Evolutionary conservation across 2,113 vertebrate species (phyloP), one percentile per base, ranked within the genome.

Genomic region (Nematolebias whitei): DNA sequence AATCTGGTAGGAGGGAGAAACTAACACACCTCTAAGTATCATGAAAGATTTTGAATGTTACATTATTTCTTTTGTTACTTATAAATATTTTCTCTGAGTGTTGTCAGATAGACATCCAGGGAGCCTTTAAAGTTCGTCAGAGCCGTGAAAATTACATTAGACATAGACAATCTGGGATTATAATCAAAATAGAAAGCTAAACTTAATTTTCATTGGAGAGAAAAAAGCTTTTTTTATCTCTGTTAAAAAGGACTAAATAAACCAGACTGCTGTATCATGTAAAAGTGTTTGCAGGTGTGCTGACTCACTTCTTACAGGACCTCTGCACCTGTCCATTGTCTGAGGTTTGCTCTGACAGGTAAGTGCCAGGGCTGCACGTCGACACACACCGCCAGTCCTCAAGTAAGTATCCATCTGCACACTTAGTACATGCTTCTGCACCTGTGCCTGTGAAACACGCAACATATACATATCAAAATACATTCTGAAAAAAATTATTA

Each of bases 321-420:
- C 88, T 88, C 79, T 88, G 90, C 90, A 93, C 90, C 79, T 94
- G 91, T 61, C 92, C 93, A 2, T 85, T 92, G 76, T 97, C 95
- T 71, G 86, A 77, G 65, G 91, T 88, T 75, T 94, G 93, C 82
- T 97, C 94, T 3, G 87, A 85, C 79, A 95, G 87, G 83, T 96
- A 98, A 88, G 96, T 95, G 68, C 94, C 94, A 70, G 78, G 77
- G 40, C 92, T 95, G 82, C 98, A 99, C 43, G 90, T 94, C 13
- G 84, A 87, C 55, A 98, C 96, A 62, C 97, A 99, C 50, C 93
- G 91, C 90, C 96, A 96, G 54, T 98, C 96, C 87, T 99, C 98
- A 84, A 98, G 92, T 63, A 95, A 92, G 87, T 94, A 97, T 62
- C 92, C 91, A 3, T 93, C 92, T 1, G 94, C 94, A 83, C 98